These are phyloP conservation scores for Ameiurus melas DNA, from an alignment of 2,113 vertebrate species.

Conservation along the genomic window DNA sequence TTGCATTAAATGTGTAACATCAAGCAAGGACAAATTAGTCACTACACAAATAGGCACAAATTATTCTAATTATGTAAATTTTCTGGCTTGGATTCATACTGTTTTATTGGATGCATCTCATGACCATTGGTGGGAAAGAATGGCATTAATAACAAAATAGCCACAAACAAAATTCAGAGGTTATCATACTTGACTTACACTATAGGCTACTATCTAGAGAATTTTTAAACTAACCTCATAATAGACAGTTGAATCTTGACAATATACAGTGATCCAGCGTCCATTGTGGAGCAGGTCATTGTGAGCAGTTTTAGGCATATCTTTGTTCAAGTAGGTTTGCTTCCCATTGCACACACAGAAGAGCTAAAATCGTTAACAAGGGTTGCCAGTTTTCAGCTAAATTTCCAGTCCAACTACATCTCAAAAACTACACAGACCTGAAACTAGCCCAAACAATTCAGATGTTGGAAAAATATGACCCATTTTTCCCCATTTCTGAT, in stretches of 20 bases:
- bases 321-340: neutral
- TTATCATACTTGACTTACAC: neutral
- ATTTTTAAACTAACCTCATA: neutral
- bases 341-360: neutral
- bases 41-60: neutral
- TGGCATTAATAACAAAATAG: neutral
- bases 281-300: neutral
- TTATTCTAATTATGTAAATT: neutral
- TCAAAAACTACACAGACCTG: neutral
- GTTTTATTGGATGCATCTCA: neutral
- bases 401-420: neutral
- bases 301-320: neutral
- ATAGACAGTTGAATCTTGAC: neutral
- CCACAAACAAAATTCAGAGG: neutral
- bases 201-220: neutral
- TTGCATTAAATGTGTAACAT: neutral
- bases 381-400: neutral
- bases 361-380: neutral
- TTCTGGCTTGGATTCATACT: neutral
- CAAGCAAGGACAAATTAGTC: neutral
- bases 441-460: neutral
- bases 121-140: neutral
- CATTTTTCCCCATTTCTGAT: neutral
- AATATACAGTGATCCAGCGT: neutral
- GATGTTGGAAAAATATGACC: neutral